A percentile compares a stretch with the other conserved stretches of the same genome.
phyloP scores from a whole-genome alignment of 2,888 invertebrate genomes.

The Plemyria rubiginata region DNA sequence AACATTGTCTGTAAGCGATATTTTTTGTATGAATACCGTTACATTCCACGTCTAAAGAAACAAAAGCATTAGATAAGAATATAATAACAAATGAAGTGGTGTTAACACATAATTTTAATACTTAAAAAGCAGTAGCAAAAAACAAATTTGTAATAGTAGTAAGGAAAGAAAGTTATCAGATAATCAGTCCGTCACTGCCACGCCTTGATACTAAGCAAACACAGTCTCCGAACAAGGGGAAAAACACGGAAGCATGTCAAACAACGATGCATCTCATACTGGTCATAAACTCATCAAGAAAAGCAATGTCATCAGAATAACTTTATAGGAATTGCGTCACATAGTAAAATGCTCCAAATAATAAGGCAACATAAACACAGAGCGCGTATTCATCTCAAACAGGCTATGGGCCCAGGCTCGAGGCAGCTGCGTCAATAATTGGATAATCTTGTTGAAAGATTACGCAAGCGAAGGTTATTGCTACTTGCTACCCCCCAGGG shows the following conservation, averaged over 20 bases:
- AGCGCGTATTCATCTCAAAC: slow-evolving; percentile 27
- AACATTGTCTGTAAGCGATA: no score
- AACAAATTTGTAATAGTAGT: slow-evolving; percentile 21
- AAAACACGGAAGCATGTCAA: slow-evolving; percentile 19
- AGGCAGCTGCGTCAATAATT: slow-evolving; percentile 41
- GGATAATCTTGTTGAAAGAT: slow-evolving; percentile 39
- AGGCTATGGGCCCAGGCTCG: slow-evolving; percentile 24
- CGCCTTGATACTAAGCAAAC: slow-evolving; percentile 16
- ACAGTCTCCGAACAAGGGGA: slow-evolving; percentile 25
- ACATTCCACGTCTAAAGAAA: no score
- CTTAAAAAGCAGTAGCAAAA: neutral
- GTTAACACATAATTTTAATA: neutral
- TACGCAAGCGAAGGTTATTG: slow-evolving; percentile 39
- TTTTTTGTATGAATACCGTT: no score
- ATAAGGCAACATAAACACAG: slow-evolving; percentile 19
- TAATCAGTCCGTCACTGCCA: slow-evolving; percentile 29
- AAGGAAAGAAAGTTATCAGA: slow-evolving; percentile 25
- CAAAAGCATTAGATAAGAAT: no score
- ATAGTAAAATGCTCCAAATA: slow-evolving; percentile 18
- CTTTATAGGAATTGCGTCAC: slow-evolving; percentile 21
- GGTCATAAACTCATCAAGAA: slow-evolving; percentile 21
- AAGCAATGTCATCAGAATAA: slow-evolving; percentile 1
- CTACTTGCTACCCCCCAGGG: slow-evolving; percentile 40
- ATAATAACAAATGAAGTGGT: no score
- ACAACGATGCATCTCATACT: slow-evolving; percentile 16